Evolutionary conservation across 2,113 vertebrate genomes (phyloP).

Genomic region (Oreochromis niloticus): DNA sequence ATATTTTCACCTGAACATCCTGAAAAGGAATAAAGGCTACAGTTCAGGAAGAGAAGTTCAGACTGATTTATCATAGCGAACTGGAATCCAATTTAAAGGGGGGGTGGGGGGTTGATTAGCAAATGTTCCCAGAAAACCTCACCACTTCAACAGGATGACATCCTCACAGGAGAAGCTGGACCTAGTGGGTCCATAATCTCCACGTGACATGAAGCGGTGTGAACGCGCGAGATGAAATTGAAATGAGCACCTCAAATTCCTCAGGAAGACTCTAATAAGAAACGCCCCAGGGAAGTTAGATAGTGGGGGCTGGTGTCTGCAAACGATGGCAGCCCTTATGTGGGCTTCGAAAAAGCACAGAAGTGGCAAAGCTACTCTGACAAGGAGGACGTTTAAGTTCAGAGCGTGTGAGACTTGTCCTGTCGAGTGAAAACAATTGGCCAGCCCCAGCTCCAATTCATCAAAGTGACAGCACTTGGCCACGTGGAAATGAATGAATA

Average conservation of each 20-base stretch:
- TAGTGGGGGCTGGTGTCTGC: background rate
- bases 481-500: conserved; percentile 68
- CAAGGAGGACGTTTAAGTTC: conserved; percentile 54
- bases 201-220: background rate
- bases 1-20: background rate
- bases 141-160: background rate
- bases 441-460: conserved; percentile 62
- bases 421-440: conserved; percentile 62
- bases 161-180: background rate
- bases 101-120: background rate
- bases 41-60: background rate
- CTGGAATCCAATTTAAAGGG: background rate
- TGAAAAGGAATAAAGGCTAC: background rate
- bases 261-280: conserved; percentile 15
- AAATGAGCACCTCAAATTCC: background rate
- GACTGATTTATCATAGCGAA: background rate
- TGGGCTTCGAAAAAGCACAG: background rate
- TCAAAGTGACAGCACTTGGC: conserved; percentile 70
- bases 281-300: background rate
- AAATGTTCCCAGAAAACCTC: background rate
- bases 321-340: background rate
- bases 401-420: conserved; percentile 56
- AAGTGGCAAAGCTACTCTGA: conserved; percentile 9
- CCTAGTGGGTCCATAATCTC: background rate
- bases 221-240: background rate